Conservation (phyloP, 64 coral and sea anemone species). For the Orbicella faveolata region DNA sequence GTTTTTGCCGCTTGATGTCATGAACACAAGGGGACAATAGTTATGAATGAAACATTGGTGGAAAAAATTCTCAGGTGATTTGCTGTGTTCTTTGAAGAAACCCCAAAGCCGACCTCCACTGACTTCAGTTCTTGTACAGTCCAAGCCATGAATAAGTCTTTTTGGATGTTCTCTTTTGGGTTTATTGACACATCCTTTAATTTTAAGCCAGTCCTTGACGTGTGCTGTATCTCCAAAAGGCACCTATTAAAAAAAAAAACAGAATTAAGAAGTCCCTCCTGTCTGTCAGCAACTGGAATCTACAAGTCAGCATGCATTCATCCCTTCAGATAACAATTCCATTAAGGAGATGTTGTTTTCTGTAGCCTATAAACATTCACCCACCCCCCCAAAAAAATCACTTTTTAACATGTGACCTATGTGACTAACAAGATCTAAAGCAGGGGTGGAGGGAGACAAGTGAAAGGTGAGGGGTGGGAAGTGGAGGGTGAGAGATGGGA, state of each 20-base stretch:
- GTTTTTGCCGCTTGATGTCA: slow-evolving; percentile 73
- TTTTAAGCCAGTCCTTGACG: slow-evolving; percentile 88
- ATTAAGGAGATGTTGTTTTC: too few relatives aligned
- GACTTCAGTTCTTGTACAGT: slow-evolving; percentile 81
- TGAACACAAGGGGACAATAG: slow-evolving; percentile 89
- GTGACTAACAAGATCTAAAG: too few relatives aligned
- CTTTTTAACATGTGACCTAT: too few relatives aligned
- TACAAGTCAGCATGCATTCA: neutral
- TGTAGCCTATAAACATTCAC: too few relatives aligned
- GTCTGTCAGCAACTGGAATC: neutral
- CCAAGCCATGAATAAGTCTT: slow-evolving; percentile 70
- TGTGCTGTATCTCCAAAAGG: slow-evolving; percentile 88
- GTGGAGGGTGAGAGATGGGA: too few relatives aligned
- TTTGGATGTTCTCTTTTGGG: slow-evolving; percentile 78
- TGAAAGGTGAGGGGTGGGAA: too few relatives aligned
- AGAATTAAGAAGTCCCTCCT: neutral
- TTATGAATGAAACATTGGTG: slow-evolving; percentile 85
- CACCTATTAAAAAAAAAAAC: slow-evolving; percentile 37
- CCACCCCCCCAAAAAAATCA: too few relatives aligned
- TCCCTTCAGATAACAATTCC: neutral
- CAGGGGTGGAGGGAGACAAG: too few relatives aligned
- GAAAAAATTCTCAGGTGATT: slow-evolving; percentile 74
- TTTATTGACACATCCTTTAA: slow-evolving; percentile 65
- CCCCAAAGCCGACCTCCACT: slow-evolving; percentile 89
- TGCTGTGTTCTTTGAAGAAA: slow-evolving; percentile 68